These are phyloP conservation scores for Rotaria macrura DNA, from an alignment of 2,888 invertebrate genomes.

Conservation along the genomic window DNA sequence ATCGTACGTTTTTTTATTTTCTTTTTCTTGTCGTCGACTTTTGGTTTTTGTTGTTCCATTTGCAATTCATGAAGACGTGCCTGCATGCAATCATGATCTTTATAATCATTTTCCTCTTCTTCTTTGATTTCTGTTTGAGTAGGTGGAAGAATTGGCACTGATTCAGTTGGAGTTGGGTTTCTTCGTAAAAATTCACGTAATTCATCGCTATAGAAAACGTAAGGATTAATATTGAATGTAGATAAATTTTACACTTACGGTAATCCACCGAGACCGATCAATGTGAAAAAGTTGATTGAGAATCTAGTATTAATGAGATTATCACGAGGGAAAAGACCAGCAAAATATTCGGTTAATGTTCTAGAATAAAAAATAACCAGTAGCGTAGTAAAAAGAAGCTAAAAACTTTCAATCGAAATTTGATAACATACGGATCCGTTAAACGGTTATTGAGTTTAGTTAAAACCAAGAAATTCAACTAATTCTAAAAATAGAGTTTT, in stretches of 20 bases:
- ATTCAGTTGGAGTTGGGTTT: not conserved
- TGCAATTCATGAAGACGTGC: not conserved
- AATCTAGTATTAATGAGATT: conserved; percentile 91
- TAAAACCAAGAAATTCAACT: conserved; percentile 86
- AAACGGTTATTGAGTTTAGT: conserved; percentile 77
- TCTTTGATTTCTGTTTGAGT: not conserved
- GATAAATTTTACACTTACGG: conserved; percentile 56
- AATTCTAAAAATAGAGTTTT: conserved; percentile 88
- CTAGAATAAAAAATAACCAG: conserved; percentile 47
- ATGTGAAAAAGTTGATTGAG: conserved; percentile 92
- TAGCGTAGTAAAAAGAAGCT: too few relatives aligned
- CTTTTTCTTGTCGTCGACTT: not conserved
- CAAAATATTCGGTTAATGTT: conserved; percentile 71
- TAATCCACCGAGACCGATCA: conserved; percentile 85
- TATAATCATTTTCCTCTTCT: not conserved
- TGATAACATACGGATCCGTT: conserved; percentile 61
- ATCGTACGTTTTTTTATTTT: not conserved
- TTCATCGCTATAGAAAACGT: not conserved
- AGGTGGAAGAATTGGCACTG: too few relatives aligned
- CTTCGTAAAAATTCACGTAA: not conserved
- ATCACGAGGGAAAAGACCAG: conserved; percentile 83
- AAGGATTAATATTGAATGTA: not conserved
- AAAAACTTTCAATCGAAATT: too few relatives aligned
- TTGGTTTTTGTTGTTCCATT: not conserved
- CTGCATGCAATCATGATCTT: not conserved